A percentile compares a stretch with the other conserved stretches of the same genome.
These are phyloP conservation scores for Hyaena hyaena DNA, from an alignment of 2,113 vertebrate species.

Conservation along the genomic window DNA sequence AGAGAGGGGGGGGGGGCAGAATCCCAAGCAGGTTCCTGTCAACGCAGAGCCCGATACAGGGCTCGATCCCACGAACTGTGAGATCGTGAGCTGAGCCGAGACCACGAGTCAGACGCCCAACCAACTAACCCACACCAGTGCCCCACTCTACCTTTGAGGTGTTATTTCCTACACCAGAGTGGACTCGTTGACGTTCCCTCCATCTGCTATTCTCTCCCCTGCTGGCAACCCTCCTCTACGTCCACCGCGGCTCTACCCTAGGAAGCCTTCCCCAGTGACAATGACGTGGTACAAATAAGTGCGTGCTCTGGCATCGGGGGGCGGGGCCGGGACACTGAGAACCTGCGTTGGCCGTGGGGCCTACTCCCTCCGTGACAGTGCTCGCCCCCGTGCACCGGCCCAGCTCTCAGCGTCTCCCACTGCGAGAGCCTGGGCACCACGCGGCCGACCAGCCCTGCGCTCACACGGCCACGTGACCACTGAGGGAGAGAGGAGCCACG, in stretches of 20 bases:
- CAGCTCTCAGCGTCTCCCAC: not conserved
- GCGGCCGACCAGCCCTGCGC: accelerated
- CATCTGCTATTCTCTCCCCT: too few species aligned
- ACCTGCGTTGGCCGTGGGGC: accelerated
- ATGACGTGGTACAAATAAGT: accelerated
- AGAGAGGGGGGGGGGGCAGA: too few species aligned
- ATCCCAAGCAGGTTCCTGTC: too few species aligned
- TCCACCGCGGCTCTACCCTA: accelerated
- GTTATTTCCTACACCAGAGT: not conserved
- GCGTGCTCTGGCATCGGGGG: accelerated
- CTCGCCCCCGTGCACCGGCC: accelerated
- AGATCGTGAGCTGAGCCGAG: too few species aligned
- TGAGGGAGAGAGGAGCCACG: not conserved
- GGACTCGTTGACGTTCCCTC: not conserved
- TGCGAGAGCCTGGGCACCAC: accelerated
- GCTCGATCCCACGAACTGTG: too few species aligned
- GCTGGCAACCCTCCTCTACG: not conserved
- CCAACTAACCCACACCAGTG: too few species aligned
- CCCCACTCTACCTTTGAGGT: accelerated
- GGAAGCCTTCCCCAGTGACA: not conserved
- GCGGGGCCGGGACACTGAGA: accelerated
- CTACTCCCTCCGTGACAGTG: accelerated
- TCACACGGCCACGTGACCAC: accelerated
- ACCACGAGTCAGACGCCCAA: too few species aligned
- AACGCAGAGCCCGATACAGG: too few species aligned